phyloP scores from a whole-genome alignment of 2,113 vertebrate genomes.

The Bagarius yarrelli region DNA sequence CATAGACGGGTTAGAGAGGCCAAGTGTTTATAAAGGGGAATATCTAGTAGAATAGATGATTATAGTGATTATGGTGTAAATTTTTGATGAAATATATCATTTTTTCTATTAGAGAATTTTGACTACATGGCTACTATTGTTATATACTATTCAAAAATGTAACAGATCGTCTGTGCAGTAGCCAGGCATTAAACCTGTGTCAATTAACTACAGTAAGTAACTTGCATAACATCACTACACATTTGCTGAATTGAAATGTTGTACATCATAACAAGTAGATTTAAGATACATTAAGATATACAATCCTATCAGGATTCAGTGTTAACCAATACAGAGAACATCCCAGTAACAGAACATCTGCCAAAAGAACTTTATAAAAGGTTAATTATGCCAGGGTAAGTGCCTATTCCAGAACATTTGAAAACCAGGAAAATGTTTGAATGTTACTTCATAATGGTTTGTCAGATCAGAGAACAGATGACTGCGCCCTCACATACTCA shows the following conservation, averaged over 20 bases:
- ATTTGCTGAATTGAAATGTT: conserved; percentile 71
- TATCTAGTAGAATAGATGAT: conserved; percentile 92
- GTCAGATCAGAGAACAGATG: conserved; percentile 52
- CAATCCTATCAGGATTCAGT: conserved; percentile 41
- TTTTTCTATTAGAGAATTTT: conserved; percentile 87
- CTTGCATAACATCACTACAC: conserved; percentile 65
- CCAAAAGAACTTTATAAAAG: conserved; percentile 43
- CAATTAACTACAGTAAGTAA: conserved; percentile 64
- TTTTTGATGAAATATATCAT: conserved; percentile 89
- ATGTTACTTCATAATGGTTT: conserved; percentile 33
- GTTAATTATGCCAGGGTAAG: conserved; percentile 73
- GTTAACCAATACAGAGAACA: conserved; percentile 25
- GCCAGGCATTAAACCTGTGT: conserved; percentile 69
- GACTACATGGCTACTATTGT: conserved; percentile 79
- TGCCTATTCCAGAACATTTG: conserved; percentile 74
- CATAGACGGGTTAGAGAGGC: conserved; percentile 89
- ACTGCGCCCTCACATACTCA: conserved; percentile 67
- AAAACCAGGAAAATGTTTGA: conserved; percentile 53
- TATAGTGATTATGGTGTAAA: conserved; percentile 92
- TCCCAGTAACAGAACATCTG: conserved; percentile 41
- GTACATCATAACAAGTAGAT: conserved; percentile 46
- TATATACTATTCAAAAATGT: conserved; percentile 76
- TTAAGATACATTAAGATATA: conserved; percentile 31
- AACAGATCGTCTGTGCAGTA: conserved; percentile 71
- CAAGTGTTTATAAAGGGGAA: conserved; percentile 85